A percentile compares a stretch with the other conserved stretches of the same genome.
phyloP scores from a whole-genome alignment of 2,113 vertebrate genomes.

The Columba janthina region DNA sequence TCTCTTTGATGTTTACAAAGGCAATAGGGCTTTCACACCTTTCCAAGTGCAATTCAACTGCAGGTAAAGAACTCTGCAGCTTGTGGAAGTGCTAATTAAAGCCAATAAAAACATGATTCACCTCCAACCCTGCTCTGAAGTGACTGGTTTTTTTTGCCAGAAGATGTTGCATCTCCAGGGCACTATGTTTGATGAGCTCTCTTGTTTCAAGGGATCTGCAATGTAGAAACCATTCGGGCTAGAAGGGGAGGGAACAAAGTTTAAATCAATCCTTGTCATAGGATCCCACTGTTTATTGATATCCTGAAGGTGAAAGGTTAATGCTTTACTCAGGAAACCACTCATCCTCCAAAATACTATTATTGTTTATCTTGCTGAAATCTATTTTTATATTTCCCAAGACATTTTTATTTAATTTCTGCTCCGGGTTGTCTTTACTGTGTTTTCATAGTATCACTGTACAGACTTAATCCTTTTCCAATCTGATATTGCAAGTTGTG shows the following conservation, averaged over 20 bases:
- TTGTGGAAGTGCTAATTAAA: conserved; percentile 64
- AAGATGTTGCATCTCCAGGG: neutral
- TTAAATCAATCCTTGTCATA: conserved; percentile 54
- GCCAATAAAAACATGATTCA: conserved; percentile 32
- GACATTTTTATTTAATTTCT: conserved; percentile 67
- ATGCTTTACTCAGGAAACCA: conserved; percentile 64
- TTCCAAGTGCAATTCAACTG: conserved; percentile 25
- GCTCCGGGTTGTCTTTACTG: neutral
- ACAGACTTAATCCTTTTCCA: conserved; percentile 60
- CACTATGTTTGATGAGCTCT: neutral
- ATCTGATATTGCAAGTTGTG: conserved; percentile 59
- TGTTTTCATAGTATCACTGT: conserved; percentile 58
- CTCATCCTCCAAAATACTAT: conserved; percentile 66
- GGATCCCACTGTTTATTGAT: conserved; percentile 47
- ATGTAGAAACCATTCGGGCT: neutral
- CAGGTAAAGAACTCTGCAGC: conserved; percentile 29
- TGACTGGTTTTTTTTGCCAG: neutral
- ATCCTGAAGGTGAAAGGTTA: conserved; percentile 67
- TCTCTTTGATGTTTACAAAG: conserved; percentile 61
- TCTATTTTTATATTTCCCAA: conserved; percentile 68
- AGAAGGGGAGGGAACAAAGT: neutral
- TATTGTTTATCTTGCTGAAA: conserved; percentile 70
- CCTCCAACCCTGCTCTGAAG: conserved; percentile 38
- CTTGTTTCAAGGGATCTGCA: neutral
- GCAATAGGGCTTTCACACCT: conserved; percentile 53